Evolutionary conservation across 2,797 vertebrate genomes (phyloP).

Genomic region (Falco novaeseelandiae): DNA sequence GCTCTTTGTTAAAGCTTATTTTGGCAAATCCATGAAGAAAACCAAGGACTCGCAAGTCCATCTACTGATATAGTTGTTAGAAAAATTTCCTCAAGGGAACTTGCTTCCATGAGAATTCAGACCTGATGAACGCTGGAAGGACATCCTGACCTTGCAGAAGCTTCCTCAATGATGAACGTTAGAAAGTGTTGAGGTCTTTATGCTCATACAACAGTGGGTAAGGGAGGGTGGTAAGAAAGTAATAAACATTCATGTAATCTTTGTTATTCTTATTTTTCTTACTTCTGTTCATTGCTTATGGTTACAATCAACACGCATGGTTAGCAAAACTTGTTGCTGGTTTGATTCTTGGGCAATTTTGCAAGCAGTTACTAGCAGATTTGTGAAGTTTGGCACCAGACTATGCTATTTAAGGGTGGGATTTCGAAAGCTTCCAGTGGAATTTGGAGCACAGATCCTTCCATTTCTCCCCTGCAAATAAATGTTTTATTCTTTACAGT

Average conservation of each 20-base stretch:
- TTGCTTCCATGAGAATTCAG: not conserved
- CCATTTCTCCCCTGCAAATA: not conserved
- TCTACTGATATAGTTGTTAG: not conserved
- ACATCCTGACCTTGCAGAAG: not conserved
- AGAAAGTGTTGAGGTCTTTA: not conserved
- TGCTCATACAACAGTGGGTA: not conserved
- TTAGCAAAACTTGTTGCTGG: slow-evolving; percentile 16
- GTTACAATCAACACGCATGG: not conserved
- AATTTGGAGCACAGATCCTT: not conserved
- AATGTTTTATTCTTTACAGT: not conserved
- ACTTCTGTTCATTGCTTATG: not conserved
- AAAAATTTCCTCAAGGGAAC: not conserved
- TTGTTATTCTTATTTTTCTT: slow-evolving; percentile 11
- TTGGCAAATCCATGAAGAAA: slow-evolving; percentile 29
- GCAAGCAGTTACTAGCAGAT: slow-evolving; percentile 8
- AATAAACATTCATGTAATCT: not conserved
- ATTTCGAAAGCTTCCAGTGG: slow-evolving; percentile 31
- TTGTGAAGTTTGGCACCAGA: slow-evolving; percentile 1
- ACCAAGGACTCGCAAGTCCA: not conserved
- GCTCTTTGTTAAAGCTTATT: slow-evolving; percentile 16
- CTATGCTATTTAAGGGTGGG: not conserved
- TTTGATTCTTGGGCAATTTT: slow-evolving; percentile 12
- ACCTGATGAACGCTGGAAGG: not conserved
- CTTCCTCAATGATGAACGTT: not conserved
- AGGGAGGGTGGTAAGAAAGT: not conserved